Percentiles rank a stretch among this genome's conserved stretches.
Conservation (phyloP, 2,113 vertebrate genomes). For the Bubalus kerabau region DNA sequence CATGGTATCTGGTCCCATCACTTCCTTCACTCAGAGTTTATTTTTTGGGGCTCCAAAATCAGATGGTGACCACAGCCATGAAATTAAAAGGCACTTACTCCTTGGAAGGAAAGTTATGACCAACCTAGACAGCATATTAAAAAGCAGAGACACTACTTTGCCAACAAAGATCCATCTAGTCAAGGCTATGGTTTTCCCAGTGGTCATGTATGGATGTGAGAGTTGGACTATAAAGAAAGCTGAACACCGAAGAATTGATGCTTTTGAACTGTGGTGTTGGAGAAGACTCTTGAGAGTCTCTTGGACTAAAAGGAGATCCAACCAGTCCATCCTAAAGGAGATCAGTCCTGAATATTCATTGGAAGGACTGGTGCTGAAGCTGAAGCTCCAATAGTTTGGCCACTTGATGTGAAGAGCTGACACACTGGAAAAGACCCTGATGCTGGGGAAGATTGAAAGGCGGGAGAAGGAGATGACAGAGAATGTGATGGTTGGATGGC, state of each 20-base stretch:
- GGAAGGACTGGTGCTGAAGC: neutral
- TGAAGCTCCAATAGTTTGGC: neutral
- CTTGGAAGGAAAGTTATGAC: neutral
- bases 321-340: neutral
- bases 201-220: neutral
- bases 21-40: neutral
- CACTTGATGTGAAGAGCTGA: neutral
- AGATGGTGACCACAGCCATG: neutral
- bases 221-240: neutral
- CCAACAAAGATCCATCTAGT: neutral
- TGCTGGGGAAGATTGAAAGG: neutral
- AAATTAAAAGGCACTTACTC: accelerated
- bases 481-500: neutral
- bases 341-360: neutral
- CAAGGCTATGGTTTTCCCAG: neutral
- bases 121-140: neutral
- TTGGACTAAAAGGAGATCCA: neutral
- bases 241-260: neutral
- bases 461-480: neutral
- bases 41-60: neutral
- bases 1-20: neutral
- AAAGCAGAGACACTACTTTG: neutral
- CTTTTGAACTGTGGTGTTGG: neutral
- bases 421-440: neutral
- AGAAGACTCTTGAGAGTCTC: neutral